Percentiles rank a stretch among this genome's conserved stretches.
Evolutionary conservation across 1,140 invertebrate genomes (phyloP).

Genomic region (Colletes latitarsis): DNA sequence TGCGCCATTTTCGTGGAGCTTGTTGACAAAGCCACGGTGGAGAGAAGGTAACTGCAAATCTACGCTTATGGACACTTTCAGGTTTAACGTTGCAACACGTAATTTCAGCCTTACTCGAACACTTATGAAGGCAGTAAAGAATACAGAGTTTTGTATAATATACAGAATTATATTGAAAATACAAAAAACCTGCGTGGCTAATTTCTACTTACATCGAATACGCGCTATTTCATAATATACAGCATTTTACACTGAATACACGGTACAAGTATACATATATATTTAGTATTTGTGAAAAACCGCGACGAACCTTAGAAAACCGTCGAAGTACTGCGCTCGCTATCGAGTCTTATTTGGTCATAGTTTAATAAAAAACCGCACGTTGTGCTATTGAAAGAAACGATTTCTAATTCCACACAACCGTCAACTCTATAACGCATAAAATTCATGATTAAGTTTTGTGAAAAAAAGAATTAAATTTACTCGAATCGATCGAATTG

Average conservation of each 20-base stretch:
- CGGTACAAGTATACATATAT: not conserved
- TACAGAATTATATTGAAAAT: slow-evolving; percentile 50
- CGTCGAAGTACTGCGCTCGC: not conserved
- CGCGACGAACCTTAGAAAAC: slow-evolving; percentile 35
- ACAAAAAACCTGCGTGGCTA: slow-evolving; percentile 38
- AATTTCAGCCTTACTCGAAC: not conserved
- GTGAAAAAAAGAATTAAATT: not conserved
- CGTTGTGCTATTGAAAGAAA: slow-evolving; percentile 9
- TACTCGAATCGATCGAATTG: not conserved
- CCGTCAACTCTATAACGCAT: not conserved
- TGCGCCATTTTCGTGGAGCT: not conserved
- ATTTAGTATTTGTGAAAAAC: slow-evolving; percentile 19
- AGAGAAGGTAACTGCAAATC: not conserved
- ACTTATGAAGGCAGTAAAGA: not conserved
- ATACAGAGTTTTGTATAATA: not conserved
- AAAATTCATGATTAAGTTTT: not conserved
- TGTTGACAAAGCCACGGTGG: not conserved
- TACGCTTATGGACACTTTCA: not conserved
- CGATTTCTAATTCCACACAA: not conserved
- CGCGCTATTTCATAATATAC: slow-evolving; percentile 28
- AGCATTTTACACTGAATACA: slow-evolving; percentile 30
- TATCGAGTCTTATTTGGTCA: slow-evolving; percentile 20
- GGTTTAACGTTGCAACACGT: not conserved
- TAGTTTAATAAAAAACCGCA: slow-evolving; percentile 25
- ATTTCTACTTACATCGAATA: slow-evolving; percentile 36